phyloP scores from a whole-genome alignment of 2,888 invertebrate species.

The Aspidapion aeneum region DNA sequence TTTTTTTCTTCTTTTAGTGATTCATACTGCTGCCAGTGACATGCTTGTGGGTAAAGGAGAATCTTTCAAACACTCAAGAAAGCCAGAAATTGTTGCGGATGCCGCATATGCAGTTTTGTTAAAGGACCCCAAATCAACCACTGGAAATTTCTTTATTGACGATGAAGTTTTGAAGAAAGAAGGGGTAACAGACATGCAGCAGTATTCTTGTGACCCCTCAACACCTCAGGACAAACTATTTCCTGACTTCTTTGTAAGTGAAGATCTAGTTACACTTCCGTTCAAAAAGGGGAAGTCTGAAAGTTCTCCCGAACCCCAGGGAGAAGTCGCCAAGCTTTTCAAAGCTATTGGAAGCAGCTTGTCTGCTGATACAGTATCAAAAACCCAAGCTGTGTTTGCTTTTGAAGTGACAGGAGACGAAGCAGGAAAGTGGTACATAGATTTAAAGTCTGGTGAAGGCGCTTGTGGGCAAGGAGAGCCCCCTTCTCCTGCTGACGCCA shows the following conservation, averaged over 20 bases:
- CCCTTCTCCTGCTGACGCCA: constrained; percentile 70
- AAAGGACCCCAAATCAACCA: constrained; percentile 71
- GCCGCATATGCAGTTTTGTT: constrained; percentile 81
- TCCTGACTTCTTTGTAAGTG: constrained; percentile 87
- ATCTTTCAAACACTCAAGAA: constrained; percentile 64
- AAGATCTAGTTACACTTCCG: constrained; percentile 8
- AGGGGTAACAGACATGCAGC: constrained; percentile 79
- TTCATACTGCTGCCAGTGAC: constrained; percentile 90
- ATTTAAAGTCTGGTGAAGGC: constrained; percentile 85
- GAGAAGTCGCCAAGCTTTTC: constrained; percentile 67
- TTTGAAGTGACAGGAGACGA: constrained; percentile 81
- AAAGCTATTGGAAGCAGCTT: constrained; percentile 65
- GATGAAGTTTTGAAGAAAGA: constrained; percentile 62
- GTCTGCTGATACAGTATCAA: constrained; percentile 73
- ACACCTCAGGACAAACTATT: constrained; percentile 62
- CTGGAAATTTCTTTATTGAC: constrained; percentile 91
- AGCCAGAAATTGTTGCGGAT: constrained; percentile 84
- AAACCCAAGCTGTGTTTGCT: constrained; percentile 79
- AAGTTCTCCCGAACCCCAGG: constrained; percentile 41
- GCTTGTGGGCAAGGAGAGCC: constrained; percentile 75
- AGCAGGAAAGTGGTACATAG: constrained; percentile 56
- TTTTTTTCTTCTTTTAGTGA: constrained; percentile 70
- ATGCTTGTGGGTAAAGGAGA: constrained; percentile 75
- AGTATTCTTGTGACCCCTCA: constrained; percentile 79
- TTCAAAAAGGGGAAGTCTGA: too few relatives aligned